Base-by-base conservation (phyloP, 2,797 vertebrate genomes). In the Eptatretus atami region DNA sequence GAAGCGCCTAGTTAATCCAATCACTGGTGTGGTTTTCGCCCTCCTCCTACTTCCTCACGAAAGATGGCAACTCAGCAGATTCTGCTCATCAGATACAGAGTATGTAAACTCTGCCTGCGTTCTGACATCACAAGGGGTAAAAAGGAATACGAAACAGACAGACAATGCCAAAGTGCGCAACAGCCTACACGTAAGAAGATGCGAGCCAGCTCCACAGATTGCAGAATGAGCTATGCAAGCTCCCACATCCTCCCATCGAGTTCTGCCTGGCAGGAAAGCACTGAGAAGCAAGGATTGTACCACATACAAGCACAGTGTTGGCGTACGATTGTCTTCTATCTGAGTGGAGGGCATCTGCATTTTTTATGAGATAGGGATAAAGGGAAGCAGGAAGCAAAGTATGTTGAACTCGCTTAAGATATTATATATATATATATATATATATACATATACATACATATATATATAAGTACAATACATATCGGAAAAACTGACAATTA, bases 241-340 rank as follows among this genome's bases (percentile, higher is more conserved):
- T 1, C 90, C 90, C 1, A 96, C 86, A 1, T 95, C 88, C 65
- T 92, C 86, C 88, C 86, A 52, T 92, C 86, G 67, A 92, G 73
- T 65, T 95, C 90, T 0, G 81, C 83, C 67, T 93, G 88, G 67
- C 90, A 96, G 73, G 88, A 96, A 76, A 96, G 67, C 86, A 90
- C 76, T 95, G 90, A 66, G 90, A 95, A 68, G 88, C 95, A 15
- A 96, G 69, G 79, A 96, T 81, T 65, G 78, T 74, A 15, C 90
- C 88, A 54, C 90, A 96, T 4, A 96, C 88, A 73, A 96, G 68
- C 90, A 96, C 73, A 96, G 78, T 0, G 88, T 95, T 63, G 90
- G 90, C 52, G 86, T 80, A 13, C 86, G 79, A 61, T 85, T 88
- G 76, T 95, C 93, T 65, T 96, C 90, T 5, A 3, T 83, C 85